Evolutionary conservation across 2,888 invertebrate species (phyloP).

Genomic region (Hemistola chrysoprasaria): DNA sequence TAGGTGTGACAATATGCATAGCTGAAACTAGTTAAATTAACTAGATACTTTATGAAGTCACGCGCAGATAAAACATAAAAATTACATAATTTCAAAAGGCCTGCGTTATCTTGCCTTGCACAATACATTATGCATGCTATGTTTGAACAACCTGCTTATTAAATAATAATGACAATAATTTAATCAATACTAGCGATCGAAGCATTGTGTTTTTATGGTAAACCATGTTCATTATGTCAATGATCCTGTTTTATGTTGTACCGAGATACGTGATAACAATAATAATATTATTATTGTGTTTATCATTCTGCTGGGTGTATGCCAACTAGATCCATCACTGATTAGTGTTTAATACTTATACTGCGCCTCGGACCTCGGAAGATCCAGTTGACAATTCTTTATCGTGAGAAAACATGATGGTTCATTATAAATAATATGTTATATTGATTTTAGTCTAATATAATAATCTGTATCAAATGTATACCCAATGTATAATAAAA

Average conservation of each 20-base stretch:
- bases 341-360: slow-evolving; percentile 7
- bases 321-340: slow-evolving; percentile 3
- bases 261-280: slow-evolving; percentile 8
- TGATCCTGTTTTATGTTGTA: slow-evolving; percentile 3
- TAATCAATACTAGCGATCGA: slow-evolving; percentile 4
- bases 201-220: slow-evolving; percentile 10
- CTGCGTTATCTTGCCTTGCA: slow-evolving; percentile 1
- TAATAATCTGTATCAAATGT: too few species aligned
- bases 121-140: slow-evolving; percentile 6
- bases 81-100: too few species aligned
- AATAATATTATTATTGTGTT: slow-evolving; percentile 7
- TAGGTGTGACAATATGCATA: too few species aligned
- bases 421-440: too few species aligned
- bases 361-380: not conserved
- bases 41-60: too few species aligned
- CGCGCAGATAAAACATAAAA: too few species aligned
- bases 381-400: too few species aligned
- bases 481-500: too few species aligned
- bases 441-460: too few species aligned
- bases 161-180: slow-evolving; percentile 11
- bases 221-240: slow-evolving; percentile 15
- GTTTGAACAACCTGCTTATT: slow-evolving; percentile 9
- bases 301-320: slow-evolving; percentile 1
- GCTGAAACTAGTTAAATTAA: too few species aligned
- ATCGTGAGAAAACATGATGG: too few species aligned